phyloP scores from a whole-genome alignment of 2,888 invertebrate species.

The Chromoteleia sp. region DNA sequence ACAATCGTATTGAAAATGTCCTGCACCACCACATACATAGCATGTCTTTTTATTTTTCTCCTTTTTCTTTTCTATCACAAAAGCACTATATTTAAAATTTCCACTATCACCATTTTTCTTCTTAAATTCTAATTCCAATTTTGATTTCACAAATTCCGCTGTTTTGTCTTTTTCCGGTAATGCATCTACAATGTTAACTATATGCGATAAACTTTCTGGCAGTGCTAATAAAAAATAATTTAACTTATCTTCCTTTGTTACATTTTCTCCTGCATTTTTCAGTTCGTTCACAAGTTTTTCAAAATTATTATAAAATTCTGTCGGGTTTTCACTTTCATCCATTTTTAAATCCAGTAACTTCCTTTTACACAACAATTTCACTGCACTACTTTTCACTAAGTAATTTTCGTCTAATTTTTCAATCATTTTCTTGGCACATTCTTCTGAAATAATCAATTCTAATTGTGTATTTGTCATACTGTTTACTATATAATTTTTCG shows the following conservation, averaged over 20 bases:
- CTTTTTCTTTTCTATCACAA: conserved; percentile 20
- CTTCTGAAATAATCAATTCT: conserved; percentile 60
- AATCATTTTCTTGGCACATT: conserved; percentile 57
- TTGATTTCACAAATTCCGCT: conserved; percentile 66
- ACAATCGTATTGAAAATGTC: conserved; percentile 44
- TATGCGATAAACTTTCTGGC: conserved; percentile 61
- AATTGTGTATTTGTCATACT: conserved; percentile 53
- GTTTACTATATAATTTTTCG: conserved; percentile 52
- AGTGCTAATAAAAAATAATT: conserved; percentile 64
- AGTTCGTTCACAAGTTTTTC: conserved; percentile 65
- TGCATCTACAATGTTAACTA: conserved; percentile 62
- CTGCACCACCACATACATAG: conserved; percentile 39
- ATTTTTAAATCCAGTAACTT: conserved; percentile 64
- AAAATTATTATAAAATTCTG: conserved; percentile 68
- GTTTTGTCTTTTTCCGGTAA: conserved; percentile 60
- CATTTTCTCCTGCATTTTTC: conserved; percentile 64
- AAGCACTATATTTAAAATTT: conserved; percentile 33
- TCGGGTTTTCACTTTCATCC: conserved; percentile 61
- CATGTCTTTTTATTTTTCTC: conserved; percentile 18
- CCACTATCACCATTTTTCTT: conserved; percentile 51
- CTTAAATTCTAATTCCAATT: conserved; percentile 64
- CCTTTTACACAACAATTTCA: conserved; percentile 56
- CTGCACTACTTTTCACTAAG: conserved; percentile 62
- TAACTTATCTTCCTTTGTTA: conserved; percentile 66
- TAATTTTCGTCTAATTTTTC: conserved; percentile 58